These are phyloP conservation scores for Diprion similis DNA, from an alignment of 1,140 invertebrate genomes.

Conservation along the genomic window DNA sequence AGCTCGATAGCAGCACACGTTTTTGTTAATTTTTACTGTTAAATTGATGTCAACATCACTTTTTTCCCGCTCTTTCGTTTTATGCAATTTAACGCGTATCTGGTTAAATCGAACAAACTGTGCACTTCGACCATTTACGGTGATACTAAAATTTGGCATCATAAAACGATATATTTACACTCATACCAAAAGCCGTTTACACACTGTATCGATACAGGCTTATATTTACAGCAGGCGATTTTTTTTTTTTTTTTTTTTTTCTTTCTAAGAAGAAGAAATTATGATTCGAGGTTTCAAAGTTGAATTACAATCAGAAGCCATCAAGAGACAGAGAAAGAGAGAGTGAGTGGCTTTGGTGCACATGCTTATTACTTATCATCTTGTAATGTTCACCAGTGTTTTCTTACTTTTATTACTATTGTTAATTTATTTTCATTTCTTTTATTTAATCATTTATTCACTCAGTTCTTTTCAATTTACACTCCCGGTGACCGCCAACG, in stretches of 20 bases:
- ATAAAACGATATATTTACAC: background rate
- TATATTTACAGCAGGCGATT: conserved; percentile 1
- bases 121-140: background rate
- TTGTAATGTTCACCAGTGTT: too few relatives aligned
- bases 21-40: too few relatives aligned
- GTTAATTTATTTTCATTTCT: background rate
- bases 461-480: background rate
- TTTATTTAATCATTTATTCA: background rate
- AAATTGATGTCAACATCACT: too few relatives aligned
- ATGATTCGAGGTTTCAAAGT: too few relatives aligned
- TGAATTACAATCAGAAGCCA: too few relatives aligned
- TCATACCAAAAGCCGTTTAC: background rate
- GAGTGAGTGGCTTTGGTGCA: background rate
- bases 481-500: background rate
- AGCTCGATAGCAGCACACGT: too few relatives aligned
- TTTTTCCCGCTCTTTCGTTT: background rate
- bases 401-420: background rate
- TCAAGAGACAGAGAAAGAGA: too few relatives aligned
- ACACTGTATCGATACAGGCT: background rate
- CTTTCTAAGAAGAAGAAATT: background rate
- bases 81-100: too few relatives aligned
- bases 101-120: too few relatives aligned
- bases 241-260: background rate
- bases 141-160: conserved; percentile 2
- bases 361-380: too few relatives aligned